phyloP scores from a whole-genome alignment of 2,113 vertebrate genomes.

The Sula dactylatra region DNA sequence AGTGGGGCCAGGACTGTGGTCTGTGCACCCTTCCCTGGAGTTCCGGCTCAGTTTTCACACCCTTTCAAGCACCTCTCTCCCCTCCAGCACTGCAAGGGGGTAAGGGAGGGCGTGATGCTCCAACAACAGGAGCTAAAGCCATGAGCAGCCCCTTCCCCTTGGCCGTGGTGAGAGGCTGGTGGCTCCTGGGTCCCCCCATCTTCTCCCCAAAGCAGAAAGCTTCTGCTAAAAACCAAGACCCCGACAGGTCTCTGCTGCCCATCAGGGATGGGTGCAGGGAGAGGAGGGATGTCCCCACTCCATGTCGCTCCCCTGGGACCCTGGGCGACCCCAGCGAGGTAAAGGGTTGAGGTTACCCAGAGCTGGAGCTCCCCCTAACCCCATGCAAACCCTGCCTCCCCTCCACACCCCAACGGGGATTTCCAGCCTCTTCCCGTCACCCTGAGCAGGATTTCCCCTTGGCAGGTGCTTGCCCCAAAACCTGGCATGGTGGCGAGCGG shows the following conservation, averaged over 20 bases:
- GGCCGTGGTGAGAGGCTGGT: fast-evolving
- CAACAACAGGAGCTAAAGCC: background rate
- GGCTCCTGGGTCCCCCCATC: background rate
- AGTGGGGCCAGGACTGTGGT: too few relatives aligned
- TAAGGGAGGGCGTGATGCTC: background rate
- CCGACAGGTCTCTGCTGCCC: background rate
- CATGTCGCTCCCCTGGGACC: fast-evolving
- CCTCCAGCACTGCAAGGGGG: fast-evolving
- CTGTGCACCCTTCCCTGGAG: background rate
- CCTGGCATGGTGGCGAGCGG: fast-evolving
- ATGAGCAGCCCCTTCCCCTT: background rate
- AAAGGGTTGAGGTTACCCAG: background rate
- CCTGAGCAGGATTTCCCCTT: background rate
- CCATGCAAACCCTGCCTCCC: background rate
- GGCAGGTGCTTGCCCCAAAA: background rate
- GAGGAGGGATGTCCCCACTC: background rate
- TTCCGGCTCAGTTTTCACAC: background rate
- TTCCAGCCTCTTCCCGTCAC: background rate
- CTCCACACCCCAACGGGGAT: fast-evolving
- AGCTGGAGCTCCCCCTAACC: background rate
- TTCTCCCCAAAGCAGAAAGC: background rate
- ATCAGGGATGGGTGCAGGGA: fast-evolving
- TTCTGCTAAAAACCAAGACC: background rate
- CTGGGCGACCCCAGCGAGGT: fast-evolving
- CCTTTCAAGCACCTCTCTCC: background rate